Conservation (phyloP, 2,113 vertebrate species). For the Serilophus lunatus region DNA sequence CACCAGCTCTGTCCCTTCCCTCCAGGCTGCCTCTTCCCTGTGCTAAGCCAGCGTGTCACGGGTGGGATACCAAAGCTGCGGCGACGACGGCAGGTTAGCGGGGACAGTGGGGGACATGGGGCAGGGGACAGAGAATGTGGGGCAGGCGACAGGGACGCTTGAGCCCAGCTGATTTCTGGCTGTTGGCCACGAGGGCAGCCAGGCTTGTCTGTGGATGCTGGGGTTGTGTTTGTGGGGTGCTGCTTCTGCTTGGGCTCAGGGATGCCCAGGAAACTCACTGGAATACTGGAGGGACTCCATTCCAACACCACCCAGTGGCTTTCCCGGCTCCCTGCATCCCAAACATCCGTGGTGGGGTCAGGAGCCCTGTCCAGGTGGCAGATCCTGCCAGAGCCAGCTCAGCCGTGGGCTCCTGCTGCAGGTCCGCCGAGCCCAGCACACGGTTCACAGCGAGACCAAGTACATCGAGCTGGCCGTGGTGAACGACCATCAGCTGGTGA, state of each 20-base stretch:
- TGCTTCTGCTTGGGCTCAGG: neutral
- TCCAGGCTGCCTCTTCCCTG: slow-evolving; percentile 69
- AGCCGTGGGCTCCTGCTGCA: neutral
- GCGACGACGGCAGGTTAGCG: slow-evolving; percentile 74
- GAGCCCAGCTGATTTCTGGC: accelerated
- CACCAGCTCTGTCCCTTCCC: neutral
- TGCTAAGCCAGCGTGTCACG: neutral
- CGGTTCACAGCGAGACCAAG: slow-evolving; percentile 93
- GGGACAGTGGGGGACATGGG: accelerated
- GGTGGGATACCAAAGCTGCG: slow-evolving; percentile 53
- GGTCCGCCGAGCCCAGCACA: slow-evolving; percentile 83
- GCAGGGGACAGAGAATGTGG: neutral
- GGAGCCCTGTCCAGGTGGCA: neutral
- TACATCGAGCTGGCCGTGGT: slow-evolving; percentile 94
- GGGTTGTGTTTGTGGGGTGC: neutral
- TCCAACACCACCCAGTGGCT: accelerated
- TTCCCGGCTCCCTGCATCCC: accelerated
- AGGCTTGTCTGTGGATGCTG: neutral
- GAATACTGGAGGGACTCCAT: accelerated
- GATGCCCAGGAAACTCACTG: neutral
- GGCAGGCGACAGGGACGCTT: neutral
- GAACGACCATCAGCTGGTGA: slow-evolving; percentile 90
- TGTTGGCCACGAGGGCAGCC: neutral
- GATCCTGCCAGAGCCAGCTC: neutral
- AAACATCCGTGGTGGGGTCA: neutral